Conservation (phyloP, 92 coral and sea anemone species). For the Porites rus region DNA sequence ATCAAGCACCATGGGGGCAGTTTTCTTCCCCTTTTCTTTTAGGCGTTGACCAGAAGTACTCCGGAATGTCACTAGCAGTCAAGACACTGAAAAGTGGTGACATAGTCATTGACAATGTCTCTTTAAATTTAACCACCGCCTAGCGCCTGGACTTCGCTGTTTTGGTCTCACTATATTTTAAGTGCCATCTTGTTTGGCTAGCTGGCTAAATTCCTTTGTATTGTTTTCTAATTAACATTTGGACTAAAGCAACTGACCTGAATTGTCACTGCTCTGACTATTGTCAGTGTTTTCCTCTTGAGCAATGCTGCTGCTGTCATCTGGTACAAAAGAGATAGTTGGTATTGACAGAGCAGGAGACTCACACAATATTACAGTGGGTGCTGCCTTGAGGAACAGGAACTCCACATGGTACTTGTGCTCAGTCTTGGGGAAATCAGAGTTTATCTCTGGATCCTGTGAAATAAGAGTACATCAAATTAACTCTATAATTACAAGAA, state of each 20-base stretch:
- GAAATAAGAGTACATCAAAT: neutral
- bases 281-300: constrained; percentile 22
- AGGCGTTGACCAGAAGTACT: no score
- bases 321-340: constrained; percentile 64
- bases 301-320: constrained; percentile 10
- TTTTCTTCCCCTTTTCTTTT: no score
- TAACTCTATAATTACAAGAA: no score
- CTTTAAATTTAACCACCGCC: no score
- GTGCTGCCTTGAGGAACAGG: constrained; percentile 66
- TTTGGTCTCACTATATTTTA: no score
- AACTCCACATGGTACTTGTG: constrained; percentile 94
- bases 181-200: no score
- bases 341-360: constrained; percentile 71
- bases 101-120: no score
- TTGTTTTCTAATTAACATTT: neutral
- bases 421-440: constrained; percentile 90
- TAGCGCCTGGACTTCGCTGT: no score
- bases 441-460: constrained; percentile 86
- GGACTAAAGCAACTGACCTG: constrained; percentile 9
- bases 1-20: no score
- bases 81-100: no score
- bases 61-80: no score
- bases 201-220: neutral
- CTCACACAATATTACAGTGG: constrained; percentile 15
- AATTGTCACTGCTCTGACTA: neutral